phyloP scores from a whole-genome alignment of 2,797 vertebrate genomes.

The Kryptolebias ocellatus region DNA sequence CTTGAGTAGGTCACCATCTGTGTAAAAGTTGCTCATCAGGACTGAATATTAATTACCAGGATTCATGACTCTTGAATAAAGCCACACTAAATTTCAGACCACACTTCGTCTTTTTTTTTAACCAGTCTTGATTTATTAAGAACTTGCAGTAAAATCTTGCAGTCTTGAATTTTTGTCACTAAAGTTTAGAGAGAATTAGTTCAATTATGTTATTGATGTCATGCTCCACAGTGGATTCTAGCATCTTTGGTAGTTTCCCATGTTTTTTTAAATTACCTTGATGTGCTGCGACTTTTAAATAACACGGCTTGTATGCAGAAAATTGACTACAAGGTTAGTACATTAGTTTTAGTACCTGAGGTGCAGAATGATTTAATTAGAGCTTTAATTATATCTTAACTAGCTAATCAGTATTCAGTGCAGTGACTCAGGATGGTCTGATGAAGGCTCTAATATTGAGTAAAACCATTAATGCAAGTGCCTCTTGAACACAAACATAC shows the following conservation, averaged over 20 bases:
- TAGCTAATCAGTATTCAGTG: slow-evolving; percentile 58
- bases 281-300: slow-evolving; percentile 53
- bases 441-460: slow-evolving; percentile 65
- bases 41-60: slow-evolving; percentile 22
- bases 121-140: neutral
- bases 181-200: slow-evolving; percentile 15
- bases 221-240: slow-evolving; percentile 12
- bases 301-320: slow-evolving; percentile 39
- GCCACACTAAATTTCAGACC: neutral
- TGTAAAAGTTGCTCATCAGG: slow-evolving; percentile 34
- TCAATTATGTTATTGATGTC: slow-evolving; percentile 6
- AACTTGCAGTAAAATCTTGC: neutral
- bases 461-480: slow-evolving; percentile 63
- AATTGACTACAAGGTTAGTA: slow-evolving; percentile 55
- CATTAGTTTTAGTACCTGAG: slow-evolving; percentile 63
- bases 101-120: neutral
- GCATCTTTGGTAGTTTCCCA: slow-evolving; percentile 6
- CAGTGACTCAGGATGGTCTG: slow-evolving; percentile 48
- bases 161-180: neutral
- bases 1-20: slow-evolving; percentile 21
- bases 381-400: slow-evolving; percentile 66
- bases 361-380: slow-evolving; percentile 68
- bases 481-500: slow-evolving; percentile 64
- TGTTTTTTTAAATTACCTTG: slow-evolving; percentile 45
- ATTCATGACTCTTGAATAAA: slow-evolving; percentile 2